These are phyloP conservation scores for Ruditapes philippinarum DNA, from an alignment of 1,140 invertebrate genomes.

Conservation along the genomic window DNA sequence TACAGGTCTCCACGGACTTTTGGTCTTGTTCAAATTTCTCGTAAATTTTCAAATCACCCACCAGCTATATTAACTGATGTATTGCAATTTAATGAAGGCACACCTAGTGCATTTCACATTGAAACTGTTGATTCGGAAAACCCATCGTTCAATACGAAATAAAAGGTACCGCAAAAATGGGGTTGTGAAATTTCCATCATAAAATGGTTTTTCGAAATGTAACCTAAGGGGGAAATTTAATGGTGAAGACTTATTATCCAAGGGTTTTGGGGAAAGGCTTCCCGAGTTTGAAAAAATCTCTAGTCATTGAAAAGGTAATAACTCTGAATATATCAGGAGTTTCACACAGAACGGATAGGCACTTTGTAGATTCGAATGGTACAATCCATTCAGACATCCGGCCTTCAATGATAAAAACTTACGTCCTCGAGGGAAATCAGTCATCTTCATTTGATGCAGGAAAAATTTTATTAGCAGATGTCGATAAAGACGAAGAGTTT, in stretches of 20 bases:
- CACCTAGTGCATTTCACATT: background rate
- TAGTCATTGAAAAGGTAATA: background rate
- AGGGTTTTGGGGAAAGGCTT: constrained; percentile 18
- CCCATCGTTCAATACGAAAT: constrained; percentile 1
- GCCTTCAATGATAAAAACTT: background rate
- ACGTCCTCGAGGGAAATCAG: background rate
- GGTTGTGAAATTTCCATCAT: background rate
- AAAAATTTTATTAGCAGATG: constrained; percentile 33
- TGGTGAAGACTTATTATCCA: constrained; percentile 3
- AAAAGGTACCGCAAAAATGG: background rate
- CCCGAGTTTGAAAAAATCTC: background rate
- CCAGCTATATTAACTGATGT: constrained; percentile 18
- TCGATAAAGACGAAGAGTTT: constrained; percentile 23
- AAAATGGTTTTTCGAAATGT: background rate
- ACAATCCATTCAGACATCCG: background rate
- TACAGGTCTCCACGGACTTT: background rate
- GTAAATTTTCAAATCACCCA: constrained; percentile 18
- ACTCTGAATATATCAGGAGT: background rate
- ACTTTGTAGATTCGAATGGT: constrained; percentile 5
- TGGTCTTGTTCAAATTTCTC: background rate
- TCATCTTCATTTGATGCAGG: background rate
- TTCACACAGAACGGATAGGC: constrained; percentile 11
- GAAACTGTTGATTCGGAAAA: constrained; percentile 25
- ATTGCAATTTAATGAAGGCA: background rate
- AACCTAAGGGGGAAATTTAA: constrained; percentile 6